phyloP scores from a whole-genome alignment of 2,888 invertebrate species.

The Oligia latruncula region DNA sequence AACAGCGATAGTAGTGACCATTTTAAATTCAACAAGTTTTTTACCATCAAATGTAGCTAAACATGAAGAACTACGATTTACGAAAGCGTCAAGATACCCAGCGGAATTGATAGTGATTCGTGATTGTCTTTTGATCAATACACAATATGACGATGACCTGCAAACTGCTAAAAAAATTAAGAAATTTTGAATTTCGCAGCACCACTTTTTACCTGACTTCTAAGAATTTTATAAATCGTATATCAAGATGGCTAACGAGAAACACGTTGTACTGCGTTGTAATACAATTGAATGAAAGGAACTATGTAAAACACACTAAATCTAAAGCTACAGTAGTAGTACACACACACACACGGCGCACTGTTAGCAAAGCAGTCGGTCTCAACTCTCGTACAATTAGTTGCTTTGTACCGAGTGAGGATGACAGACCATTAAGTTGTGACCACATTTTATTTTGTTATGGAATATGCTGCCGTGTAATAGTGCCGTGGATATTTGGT shows the following conservation, averaged over 20 bases:
- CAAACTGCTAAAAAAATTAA: too few species aligned
- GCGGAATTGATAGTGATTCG: too few species aligned
- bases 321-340: constrained; percentile 3
- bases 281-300: neutral
- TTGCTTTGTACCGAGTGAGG: constrained; percentile 6
- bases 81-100: too few species aligned
- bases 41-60: neutral
- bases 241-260: too few species aligned
- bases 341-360: constrained; percentile 10
- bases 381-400: constrained; percentile 39
- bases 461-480: neutral
- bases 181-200: too few species aligned
- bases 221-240: neutral
- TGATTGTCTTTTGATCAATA: neutral
- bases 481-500: too few species aligned
- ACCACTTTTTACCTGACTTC: neutral
- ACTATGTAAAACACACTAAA: neutral
- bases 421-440: constrained; percentile 13
- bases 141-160: too few species aligned
- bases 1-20: neutral
- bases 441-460: constrained; percentile 19
- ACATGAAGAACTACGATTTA: neutral
- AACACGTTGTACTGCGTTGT: neutral
- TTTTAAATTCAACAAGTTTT: neutral
- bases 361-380: constrained; percentile 19